Base-by-base conservation (phyloP, 2,797 vertebrate genomes). In the Tachyglossus aculeatus region DNA sequence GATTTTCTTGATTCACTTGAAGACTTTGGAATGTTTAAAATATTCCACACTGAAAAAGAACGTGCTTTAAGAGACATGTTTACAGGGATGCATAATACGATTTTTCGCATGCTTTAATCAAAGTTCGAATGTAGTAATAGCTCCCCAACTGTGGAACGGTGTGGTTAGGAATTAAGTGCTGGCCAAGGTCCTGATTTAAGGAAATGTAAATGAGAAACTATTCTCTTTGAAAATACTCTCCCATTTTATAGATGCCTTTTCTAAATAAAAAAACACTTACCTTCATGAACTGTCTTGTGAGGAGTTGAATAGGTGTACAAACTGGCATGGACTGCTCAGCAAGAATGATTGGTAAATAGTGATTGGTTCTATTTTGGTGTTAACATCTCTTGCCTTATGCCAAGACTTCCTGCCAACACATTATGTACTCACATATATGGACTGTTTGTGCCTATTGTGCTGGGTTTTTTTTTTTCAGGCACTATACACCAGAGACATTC, bases 161-260 rank as follows among this genome's bases (percentile, higher is more conserved):
- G 22, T 47, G 44, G n/a, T 58, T 43, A 33, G 50, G 63, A 59
- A 15, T 75, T 60, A 14, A 6, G 58, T 34, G 59, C 77, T 70
- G 50, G 22, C 76, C 65, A 12, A 44, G 53, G 71, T 87, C 45
- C 78, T 82, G 72, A 84, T 6, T 34, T 40, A 64, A 56, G 51
- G 15, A 19, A 61, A 67, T 54, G 4, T 13, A 8, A 52, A 9
- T 32, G 57, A 37, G n/a, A 2, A 61, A 64, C 64, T 71, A 18
- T 15, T 71, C 11, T 55, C 16, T 45, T 47, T 27, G 2, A 56
- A 16, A 40, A 45, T 7, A 71, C 61, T 63, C 56, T 64, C 19
- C 34, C 27, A 24, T 31, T 52, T 2, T 38, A 43, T 48, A 67
- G 48, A 38, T 5, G 64, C 5, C 14, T 25, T 40, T 21, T 67